Base-by-base conservation (phyloP, 1,140 invertebrate genomes). In the Drosophila mauritiana region DNA sequence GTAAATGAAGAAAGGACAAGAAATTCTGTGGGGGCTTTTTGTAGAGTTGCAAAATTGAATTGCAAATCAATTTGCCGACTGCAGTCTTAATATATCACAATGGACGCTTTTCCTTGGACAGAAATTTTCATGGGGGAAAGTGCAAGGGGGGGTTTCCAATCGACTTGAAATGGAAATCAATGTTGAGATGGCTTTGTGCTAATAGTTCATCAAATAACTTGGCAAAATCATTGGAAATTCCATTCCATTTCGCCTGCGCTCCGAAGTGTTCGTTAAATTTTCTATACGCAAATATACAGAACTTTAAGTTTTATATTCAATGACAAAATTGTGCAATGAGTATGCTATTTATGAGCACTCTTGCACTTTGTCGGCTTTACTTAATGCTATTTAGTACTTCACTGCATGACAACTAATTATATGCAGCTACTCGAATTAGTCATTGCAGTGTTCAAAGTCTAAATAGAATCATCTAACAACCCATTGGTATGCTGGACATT, bases 51-150 rank as follows among this genome's bases (percentile, higher is more conserved):
- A 15, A 68, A 76, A 76, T 76, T 76, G 72, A 67, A 76, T 76
- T 76, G 72, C 70, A 76, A 76, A 75, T 75, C 73, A 48, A 74
- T 75, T 74, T 73, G 39, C 53, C 42, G 8, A 63, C 42, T 75
- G 67, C 72, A 49, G 70, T 74, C 53, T 64, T 57, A 53, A 64
- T 43, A 49, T 36, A 49, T 58, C 64, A 57, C 64, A 67, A 48
- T 37, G 56, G 15, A 4, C 22, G 34, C 42, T 17, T 57, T 39
- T 37, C 25, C 25, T 46, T 22, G 8, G 25, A 12, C 12, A 7
- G 11, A n/a, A 52, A 31, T 27, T 3, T 7, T 4, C 4, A 17
- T 17, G 20, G 27, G 1, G 22, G 3, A 39, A 39, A n/a, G 11
- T 39, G 0, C 37, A 6, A 1, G 12, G 37, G 40, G 7, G 20